Percentiles rank a stretch among this genome's conserved stretches.
These are phyloP conservation scores for Lochmaea capreae DNA, from an alignment of 2,888 invertebrate species.

Conservation along the genomic window DNA sequence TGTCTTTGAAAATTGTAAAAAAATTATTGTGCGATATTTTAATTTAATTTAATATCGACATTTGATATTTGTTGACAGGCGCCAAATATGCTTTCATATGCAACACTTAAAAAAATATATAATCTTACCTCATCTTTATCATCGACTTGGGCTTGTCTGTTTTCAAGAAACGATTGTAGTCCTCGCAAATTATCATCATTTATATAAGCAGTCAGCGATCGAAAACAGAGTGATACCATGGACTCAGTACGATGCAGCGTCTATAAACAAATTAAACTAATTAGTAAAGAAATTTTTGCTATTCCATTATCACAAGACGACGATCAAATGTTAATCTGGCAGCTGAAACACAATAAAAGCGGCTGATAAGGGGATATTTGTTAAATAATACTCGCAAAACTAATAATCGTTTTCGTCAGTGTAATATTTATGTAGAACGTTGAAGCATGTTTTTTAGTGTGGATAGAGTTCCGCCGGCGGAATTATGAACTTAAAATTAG, in stretches of 20 bases:
- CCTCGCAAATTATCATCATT: constrained; percentile 84
- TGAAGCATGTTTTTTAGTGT: too few relatives aligned
- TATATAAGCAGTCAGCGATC: constrained; percentile 82
- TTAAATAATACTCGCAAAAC: constrained; percentile 4
- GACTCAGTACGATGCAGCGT: constrained; percentile 90
- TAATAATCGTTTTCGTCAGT: neutral
- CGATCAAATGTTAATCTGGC: constrained; percentile 20
- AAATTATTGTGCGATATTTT: too few relatives aligned
- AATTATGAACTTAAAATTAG: too few relatives aligned
- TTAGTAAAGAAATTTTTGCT: constrained; percentile 2
- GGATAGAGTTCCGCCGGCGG: too few relatives aligned
- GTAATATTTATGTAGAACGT: neutral
- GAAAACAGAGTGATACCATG: constrained; percentile 91
- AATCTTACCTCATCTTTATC: constrained; percentile 85
- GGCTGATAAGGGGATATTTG: constrained; percentile 19
- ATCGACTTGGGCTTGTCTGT: constrained; percentile 84
- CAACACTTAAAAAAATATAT: too few relatives aligned
- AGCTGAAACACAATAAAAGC: constrained; percentile 16
- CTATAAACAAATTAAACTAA: constrained; percentile 65
- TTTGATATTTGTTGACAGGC: too few relatives aligned
- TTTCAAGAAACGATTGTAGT: constrained; percentile 84
- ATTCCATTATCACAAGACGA: neutral
- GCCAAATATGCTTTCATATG: too few relatives aligned
- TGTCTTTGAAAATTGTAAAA: too few relatives aligned
- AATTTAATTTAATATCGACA: too few relatives aligned